Base-by-base conservation (phyloP, 1,140 invertebrate species). In the Zophobas atratus region DNA sequence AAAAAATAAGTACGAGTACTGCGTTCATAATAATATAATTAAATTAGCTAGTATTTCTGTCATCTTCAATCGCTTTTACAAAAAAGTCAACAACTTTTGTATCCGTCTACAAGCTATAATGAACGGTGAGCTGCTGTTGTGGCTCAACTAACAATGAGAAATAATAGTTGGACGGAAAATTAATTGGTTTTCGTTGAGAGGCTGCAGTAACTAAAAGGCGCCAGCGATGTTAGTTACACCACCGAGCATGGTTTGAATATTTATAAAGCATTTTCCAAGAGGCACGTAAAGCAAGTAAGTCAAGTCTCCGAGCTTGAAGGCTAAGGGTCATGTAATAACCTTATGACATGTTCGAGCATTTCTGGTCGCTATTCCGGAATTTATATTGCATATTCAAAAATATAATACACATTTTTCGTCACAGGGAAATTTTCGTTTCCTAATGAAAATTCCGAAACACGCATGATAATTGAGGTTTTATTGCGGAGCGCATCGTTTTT, bases 381-480 rank as follows among this genome's bases (percentile, higher is more conserved):
- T 72, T 72, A 72, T 72, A 72, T 72, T 72, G 46, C 70, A 72
- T 72, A 72, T 72, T 72, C 70, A 72, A 72, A 72, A 72, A 72
- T 51, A 71, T 39, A 39, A 60, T 43, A 6, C 8, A 39, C 60
- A 67, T 67, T 67, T 67, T 67, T 67, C 32, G 8, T 46, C n/a
- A 51, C n/a, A 2, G 49, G n/a, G 49, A 51, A 20, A 51, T 51
- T 51, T 51, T 51, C 49, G 49, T 51, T 51, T 51, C 20, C 49
- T 4, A 51, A 51, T 20, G 49, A 20, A 51, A 51, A 51, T 20
- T 4, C 49, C 49, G 3, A 20, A 51, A 51, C 8, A 8, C 6
- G 20, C 49, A 51, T 20, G 49, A 51, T 51, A 51, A 51, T 51
- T 51, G 49, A 51, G 4, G 49, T 51, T 51, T 51, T 51, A 51